Base-by-base conservation (phyloP, 2,888 invertebrate species). In the Sphaerophoria rueppellii region DNA sequence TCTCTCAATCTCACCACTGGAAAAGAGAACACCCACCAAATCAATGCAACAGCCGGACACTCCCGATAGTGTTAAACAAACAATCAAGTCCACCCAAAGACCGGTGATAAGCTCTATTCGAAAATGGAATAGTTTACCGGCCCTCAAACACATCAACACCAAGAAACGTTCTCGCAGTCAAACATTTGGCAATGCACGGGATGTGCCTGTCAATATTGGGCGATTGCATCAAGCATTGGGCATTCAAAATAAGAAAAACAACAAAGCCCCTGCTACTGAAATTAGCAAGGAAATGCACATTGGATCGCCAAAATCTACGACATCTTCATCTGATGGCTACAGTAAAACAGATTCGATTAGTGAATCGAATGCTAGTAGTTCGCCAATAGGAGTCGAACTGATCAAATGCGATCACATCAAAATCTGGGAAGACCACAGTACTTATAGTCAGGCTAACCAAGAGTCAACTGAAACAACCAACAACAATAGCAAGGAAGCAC, bases 371-470 rank as follows among this genome's bases (percentile, higher is more conserved):
- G 24, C 24, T 24, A 80, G 75, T 48, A 83, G 80, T 55, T 76
- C 81, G 2, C 73, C 85, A 24, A 60, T 55, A 12, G 72, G 86
- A 37, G 90, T 91, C 35, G 89, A 91, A 67, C 57, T 91, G 9
- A 90, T 92, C 1, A 91, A 92, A 81, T 92, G 91, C 60, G 92
- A 92, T 82, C 89, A 91, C 82, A 92, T 92, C 16, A 90, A 91
- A 87, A 92, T 92, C 71, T 90, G 92, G 90, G 90, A 90, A n/a
- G 92, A 92, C 86, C 89, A 90, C 60, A 86, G 82, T 37, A 50
- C 63, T 35, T 87, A 85, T 70, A 88, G 87, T 58, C 71, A 74
- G 7, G 37, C 4, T 48, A 81, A 40, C 40, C 6, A n/a, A 0
- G 75, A 24, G 0, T 24, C 24, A 2, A 72, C 72, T 71, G 48